Evolutionary conservation across 2,888 invertebrate species (phyloP).

Genomic region (Campoplex nolae): DNA sequence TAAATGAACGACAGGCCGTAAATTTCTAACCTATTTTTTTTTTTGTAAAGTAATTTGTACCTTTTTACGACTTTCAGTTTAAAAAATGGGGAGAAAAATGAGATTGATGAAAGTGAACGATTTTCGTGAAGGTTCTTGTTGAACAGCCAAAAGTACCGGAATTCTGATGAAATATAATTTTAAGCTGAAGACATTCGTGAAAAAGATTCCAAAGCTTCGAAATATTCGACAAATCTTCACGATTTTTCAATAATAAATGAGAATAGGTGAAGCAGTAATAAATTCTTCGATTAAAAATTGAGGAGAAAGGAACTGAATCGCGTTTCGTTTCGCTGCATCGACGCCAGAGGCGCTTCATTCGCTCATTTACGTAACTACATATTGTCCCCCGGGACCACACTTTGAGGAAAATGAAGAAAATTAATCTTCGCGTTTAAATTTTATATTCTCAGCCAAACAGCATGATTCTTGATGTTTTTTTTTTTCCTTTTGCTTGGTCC

Average conservation of each 20-base stretch:
- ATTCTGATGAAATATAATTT: neutral
- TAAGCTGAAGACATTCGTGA: neutral
- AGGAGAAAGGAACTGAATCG: neutral
- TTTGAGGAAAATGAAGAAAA: neutral
- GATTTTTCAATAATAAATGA: no score
- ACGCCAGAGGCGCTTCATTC: neutral
- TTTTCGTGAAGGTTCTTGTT: no score
- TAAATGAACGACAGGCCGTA: no score
- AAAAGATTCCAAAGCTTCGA: neutral
- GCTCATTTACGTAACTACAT: no score
- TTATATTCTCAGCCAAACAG: constrained; percentile 42
- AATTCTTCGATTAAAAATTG: neutral
- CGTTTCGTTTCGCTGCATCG: neutral
- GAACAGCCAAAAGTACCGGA: no score
- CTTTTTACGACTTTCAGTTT: no score
- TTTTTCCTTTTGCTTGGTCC: constrained; percentile 63
- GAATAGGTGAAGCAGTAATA: neutral
- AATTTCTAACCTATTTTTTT: no score
- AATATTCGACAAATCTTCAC: no score
- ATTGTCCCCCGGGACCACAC: no score
- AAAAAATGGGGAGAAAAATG: no score
- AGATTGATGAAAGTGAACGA: no score
- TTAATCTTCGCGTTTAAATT: neutral
- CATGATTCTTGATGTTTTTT: constrained; percentile 44
- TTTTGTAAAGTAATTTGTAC: no score